Evolutionary conservation across 1,140 invertebrate genomes (phyloP).

Genomic region (Caerostris darwini): DNA sequence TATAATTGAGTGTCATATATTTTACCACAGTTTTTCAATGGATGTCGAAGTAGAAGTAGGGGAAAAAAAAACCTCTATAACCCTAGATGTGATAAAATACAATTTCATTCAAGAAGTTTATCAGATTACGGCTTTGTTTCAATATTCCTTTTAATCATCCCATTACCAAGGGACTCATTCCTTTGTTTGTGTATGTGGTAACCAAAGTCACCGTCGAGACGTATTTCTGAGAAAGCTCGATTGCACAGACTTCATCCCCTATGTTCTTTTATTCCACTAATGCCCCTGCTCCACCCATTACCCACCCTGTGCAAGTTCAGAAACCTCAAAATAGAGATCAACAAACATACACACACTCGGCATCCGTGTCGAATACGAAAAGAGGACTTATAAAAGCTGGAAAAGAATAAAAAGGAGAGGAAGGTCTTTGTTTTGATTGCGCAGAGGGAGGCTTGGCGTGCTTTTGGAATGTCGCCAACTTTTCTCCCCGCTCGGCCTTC

Average conservation of each 20-base stretch:
- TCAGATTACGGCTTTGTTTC: too few species aligned
- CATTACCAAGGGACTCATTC: background rate
- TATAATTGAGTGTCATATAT: too few species aligned
- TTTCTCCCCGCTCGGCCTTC: constrained; percentile 44
- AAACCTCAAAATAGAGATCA: constrained; percentile 18
- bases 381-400: background rate
- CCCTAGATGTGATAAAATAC: too few species aligned
- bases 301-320: constrained; percentile 17
- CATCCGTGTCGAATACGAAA: background rate
- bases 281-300: constrained; percentile 5
- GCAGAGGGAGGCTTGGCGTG: constrained; percentile 43
- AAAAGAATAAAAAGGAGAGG: background rate
- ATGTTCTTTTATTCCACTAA: background rate
- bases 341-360: background rate
- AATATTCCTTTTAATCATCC: background rate
- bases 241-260: background rate
- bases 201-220: constrained; percentile 9
- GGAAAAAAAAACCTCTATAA: too few species aligned
- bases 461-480: constrained; percentile 52
- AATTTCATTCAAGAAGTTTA: too few species aligned
- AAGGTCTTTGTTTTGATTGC: constrained; percentile 72
- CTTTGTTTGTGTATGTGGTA: background rate
- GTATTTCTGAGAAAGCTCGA: background rate
- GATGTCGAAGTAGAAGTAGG: too few species aligned
- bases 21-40: too few species aligned